These are phyloP conservation scores for Caenorhabditis plicata DNA, from an alignment of 2,888 invertebrate species.

Conservation along the genomic window DNA sequence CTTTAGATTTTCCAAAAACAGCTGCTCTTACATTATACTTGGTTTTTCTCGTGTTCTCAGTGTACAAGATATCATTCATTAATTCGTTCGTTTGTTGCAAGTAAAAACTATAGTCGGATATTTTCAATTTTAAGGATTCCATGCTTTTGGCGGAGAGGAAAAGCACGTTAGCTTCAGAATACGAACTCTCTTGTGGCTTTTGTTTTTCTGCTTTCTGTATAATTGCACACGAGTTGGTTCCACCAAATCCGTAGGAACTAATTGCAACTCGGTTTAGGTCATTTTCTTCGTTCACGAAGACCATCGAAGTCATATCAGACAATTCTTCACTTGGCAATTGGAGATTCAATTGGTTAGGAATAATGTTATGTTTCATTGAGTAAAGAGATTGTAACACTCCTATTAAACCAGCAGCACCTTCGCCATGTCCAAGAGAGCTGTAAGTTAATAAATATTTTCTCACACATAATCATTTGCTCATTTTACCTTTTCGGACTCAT, in stretches of 20 bases:
- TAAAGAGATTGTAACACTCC: constrained; percentile 39
- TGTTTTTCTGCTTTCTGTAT: constrained; percentile 13
- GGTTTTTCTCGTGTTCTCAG: constrained; percentile 32
- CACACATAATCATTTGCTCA: not conserved
- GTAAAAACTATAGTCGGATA: constrained; percentile 27
- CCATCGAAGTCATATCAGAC: constrained; percentile 28
- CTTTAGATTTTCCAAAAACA: constrained; percentile 26
- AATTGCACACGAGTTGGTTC: constrained; percentile 45
- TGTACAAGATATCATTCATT: constrained; percentile 36
- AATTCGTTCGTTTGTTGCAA: constrained; percentile 17
- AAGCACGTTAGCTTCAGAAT: constrained; percentile 28
- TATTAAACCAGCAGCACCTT: constrained; percentile 43
- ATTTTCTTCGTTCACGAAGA: constrained; percentile 40
- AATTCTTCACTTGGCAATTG: constrained; percentile 39
- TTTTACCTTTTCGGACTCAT: constrained; percentile 20
- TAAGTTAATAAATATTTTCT: not conserved
- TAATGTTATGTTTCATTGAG: constrained; percentile 28
- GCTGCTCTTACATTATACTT: constrained; percentile 32
- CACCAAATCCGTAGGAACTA: constrained; percentile 48
- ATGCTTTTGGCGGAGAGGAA: constrained; percentile 42
- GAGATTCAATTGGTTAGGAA: constrained; percentile 47
- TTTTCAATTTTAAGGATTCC: constrained; percentile 25
- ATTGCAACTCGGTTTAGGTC: constrained; percentile 31
- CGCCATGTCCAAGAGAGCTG: constrained; percentile 45
- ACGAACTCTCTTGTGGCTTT: not conserved